Evolutionary conservation across 1,140 invertebrate genomes (phyloP), one percentile per base, ranked within the genome.

Genomic region (Vanessa atalanta): DNA sequence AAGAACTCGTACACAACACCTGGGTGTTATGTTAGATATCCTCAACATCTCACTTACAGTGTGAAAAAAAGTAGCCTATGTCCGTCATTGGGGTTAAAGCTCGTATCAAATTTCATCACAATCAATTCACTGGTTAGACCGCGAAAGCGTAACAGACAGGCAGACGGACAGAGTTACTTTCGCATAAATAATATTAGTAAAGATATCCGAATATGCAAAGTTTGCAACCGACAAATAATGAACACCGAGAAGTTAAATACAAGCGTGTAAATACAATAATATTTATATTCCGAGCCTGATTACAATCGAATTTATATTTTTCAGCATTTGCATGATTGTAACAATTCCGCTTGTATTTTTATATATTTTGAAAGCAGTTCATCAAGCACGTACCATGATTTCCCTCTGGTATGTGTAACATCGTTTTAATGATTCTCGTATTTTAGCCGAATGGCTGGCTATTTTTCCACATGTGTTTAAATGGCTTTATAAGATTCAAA

Each of bases 361-460:
- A 69, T 74, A 74, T 74, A 70, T 69, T 74, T 61, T 67, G 64
- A 66, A 57, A 20, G 37, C 37, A 66, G 67, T 64, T 75, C 67
- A 75, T 75, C 51, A 75, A 50, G 68, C 68, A 75, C 51, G 65
- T 72, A 47, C 47, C 43, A 43, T 75, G 73, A 75, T 75, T 75
- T 75, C 73, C 73, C 73, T 20, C 53, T 60, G 73, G 73, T 75
- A 57, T 60, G 53, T 65, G 57, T 61, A 47, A 61, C 20, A 63
- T 57, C 16, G 57, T 55, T 69, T 64, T 75, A 75, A 75, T 70
- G 73, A 70, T 70, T 51, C 68, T 51, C 68, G 63, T 70, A 75
- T 75, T 75, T 75, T 75, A 75, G 63, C 53, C 16, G 20, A 75
- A 75, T 70, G 68, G 67, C 73, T 50, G 23, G 51, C 73, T 70